phyloP scores from a whole-genome alignment of 2,888 invertebrate species.

The Apamea epomidion region DNA sequence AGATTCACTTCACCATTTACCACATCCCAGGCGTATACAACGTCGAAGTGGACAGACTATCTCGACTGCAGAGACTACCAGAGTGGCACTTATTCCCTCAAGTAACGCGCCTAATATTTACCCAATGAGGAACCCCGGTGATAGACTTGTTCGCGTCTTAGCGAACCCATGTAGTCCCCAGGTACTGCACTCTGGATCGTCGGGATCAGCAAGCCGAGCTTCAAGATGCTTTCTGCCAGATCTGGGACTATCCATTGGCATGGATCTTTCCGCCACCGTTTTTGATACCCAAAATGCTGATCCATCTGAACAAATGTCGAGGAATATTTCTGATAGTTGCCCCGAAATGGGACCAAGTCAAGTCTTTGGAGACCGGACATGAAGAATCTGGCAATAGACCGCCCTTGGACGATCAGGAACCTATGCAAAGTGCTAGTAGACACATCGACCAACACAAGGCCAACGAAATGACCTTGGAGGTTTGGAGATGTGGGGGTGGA shows the following conservation, averaged over 20 bases:
- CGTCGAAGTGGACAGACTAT: neutral
- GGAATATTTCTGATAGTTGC: too few species aligned
- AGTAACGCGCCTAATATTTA: too few species aligned
- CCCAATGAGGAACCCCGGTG: too few species aligned
- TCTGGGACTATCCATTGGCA: slow-evolving; percentile 1
- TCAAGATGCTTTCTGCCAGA: neutral
- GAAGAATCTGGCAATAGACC: neutral
- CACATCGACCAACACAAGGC: neutral
- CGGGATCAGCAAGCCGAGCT: neutral
- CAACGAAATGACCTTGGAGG: neutral
- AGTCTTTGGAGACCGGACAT: neutral
- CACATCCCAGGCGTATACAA: neutral
- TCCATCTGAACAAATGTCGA: neutral
- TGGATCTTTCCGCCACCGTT: neutral
- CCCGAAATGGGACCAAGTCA: neutral
- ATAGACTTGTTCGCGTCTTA: too few species aligned
- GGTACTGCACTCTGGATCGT: neutral
- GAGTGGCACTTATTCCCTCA: neutral
- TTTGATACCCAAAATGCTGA: neutral
- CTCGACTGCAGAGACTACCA: neutral
- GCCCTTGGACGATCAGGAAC: neutral
- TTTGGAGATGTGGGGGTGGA: too few species aligned
- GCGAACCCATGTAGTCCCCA: too few species aligned
- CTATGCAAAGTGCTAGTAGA: neutral
- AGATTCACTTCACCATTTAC: neutral